These are phyloP conservation scores for Arvicola amphibius DNA, from an alignment of 2,797 vertebrate species.

Conservation along the genomic window DNA sequence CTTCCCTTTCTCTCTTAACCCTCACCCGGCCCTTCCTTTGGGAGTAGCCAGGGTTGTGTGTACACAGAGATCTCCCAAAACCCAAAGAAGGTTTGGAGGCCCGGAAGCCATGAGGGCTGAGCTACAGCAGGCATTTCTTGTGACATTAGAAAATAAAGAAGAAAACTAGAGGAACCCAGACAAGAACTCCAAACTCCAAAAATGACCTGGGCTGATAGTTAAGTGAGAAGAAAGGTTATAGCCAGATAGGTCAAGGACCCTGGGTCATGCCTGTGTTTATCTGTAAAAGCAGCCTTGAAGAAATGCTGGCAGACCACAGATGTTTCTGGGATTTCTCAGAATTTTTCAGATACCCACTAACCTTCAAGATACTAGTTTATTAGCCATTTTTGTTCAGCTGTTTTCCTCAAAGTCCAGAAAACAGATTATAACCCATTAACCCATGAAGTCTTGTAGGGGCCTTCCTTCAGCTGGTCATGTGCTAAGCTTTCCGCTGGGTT, in stretches of 20 bases:
- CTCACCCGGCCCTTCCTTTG: rapidly evolving
- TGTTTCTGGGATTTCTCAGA: neutral
- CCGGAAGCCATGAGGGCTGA: too few relatives aligned
- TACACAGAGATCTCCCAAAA: too few relatives aligned
- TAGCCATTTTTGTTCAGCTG: neutral
- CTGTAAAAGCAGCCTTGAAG: neutral
- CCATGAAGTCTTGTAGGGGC: rapidly evolving
- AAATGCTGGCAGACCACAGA: neutral
- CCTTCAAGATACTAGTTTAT: neutral
- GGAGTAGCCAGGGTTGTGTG: neutral
- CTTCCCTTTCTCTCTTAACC: neutral
- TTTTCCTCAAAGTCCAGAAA: neutral
- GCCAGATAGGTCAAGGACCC: rapidly evolving
- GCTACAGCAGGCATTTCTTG: rapidly evolving
- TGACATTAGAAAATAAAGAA: neutral
- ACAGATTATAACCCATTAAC: neutral
- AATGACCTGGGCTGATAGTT: too few relatives aligned
- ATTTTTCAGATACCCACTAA: neutral
- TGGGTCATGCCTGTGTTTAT: neutral
- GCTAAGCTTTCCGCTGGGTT: neutral
- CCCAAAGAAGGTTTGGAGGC: rapidly evolving
- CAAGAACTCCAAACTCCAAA: neutral
- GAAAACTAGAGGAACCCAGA: rapidly evolving
- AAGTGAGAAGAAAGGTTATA: neutral
- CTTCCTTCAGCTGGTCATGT: rapidly evolving